These are phyloP conservation scores for Apodemus agrarius DNA, from an alignment of 2,797 vertebrate species.

Conservation along the genomic window DNA sequence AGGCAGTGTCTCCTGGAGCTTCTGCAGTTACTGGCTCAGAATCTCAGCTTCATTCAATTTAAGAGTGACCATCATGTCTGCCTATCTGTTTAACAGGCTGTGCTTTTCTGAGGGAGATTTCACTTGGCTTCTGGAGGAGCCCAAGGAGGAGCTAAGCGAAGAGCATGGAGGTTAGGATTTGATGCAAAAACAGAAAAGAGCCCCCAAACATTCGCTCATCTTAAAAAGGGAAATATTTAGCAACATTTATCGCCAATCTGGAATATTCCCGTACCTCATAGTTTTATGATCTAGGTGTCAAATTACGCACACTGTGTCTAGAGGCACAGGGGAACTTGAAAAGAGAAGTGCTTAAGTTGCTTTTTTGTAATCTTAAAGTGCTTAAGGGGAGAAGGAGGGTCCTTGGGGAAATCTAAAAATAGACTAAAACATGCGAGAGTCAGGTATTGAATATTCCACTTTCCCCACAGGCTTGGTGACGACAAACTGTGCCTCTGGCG, in stretches of 20 bases:
- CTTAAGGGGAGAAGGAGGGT: background rate
- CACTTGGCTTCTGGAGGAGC: background rate
- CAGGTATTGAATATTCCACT: slow-evolving; percentile 56
- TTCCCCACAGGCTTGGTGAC: slow-evolving; percentile 22
- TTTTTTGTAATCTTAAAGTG: slow-evolving; percentile 16
- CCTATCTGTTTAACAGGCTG: background rate
- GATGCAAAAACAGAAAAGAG: background rate
- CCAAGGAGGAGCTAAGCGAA: background rate
- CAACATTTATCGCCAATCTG: background rate
- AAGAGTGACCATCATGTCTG: accelerated
- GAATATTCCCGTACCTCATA: background rate
- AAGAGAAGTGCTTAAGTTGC: slow-evolving; percentile 28
- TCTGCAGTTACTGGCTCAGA: background rate
- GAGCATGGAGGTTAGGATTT: background rate
- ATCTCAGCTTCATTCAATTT: background rate
- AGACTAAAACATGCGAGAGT: slow-evolving; percentile 4
- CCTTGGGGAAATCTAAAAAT: slow-evolving; percentile 52
- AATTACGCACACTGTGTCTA: background rate
- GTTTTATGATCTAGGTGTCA: slow-evolving; percentile 27
- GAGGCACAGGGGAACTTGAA: background rate
- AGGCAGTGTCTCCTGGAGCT: background rate
- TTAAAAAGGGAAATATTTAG: background rate
- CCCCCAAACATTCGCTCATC: background rate
- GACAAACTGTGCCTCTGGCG: background rate
- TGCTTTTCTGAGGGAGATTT: background rate